Evolutionary conservation across 2,113 vertebrate genomes (phyloP).

Genomic region (Pygoscelis antarcticus): DNA sequence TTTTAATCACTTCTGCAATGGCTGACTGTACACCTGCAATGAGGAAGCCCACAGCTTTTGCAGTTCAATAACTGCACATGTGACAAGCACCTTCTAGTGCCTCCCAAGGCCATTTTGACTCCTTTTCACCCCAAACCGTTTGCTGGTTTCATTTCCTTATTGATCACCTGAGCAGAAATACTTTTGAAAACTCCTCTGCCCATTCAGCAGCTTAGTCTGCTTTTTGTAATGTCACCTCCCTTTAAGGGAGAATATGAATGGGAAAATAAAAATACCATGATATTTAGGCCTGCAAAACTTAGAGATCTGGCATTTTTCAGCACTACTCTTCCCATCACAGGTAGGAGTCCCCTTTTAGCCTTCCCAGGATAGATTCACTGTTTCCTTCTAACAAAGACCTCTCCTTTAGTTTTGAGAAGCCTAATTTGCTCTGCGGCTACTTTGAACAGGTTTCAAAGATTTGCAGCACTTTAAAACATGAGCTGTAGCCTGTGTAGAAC

Average conservation of each 20-base stretch:
- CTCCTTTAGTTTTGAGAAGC: not conserved
- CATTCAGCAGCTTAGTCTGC: not conserved
- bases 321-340: not conserved
- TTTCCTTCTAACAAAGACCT: not conserved
- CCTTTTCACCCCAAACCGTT: not conserved
- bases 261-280: not conserved
- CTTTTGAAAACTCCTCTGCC: not conserved
- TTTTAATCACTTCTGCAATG: not conserved
- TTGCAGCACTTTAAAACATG: not conserved
- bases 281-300: not conserved
- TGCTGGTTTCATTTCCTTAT: not conserved
- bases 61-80: not conserved
- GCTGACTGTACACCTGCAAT: not conserved
- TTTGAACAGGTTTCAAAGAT: not conserved
- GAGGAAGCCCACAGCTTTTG: not conserved
- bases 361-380: not conserved
- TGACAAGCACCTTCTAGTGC: not conserved
- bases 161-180: not conserved
- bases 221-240: not conserved
- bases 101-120: not conserved
- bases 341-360: not conserved
- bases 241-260: not conserved
- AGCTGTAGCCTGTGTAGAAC: not conserved
- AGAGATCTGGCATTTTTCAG: not conserved
- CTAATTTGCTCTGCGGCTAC: not conserved